These are phyloP conservation scores for Hirtodrosophila cameraria DNA, from an alignment of 2,888 invertebrate species.

Conservation along the genomic window DNA sequence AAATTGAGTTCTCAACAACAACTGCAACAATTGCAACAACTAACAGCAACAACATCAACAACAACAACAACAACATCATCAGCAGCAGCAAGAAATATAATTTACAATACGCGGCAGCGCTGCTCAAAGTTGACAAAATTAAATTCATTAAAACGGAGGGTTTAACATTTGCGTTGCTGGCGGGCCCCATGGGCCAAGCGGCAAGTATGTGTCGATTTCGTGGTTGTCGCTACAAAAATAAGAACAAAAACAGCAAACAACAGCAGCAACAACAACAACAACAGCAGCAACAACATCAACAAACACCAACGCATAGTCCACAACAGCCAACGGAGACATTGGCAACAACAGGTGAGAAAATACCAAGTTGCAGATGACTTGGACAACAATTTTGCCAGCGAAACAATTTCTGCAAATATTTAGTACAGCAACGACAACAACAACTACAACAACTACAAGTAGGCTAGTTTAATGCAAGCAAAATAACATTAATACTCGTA, in stretches of 20 bases:
- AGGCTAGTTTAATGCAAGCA: slow-evolving; percentile 9
- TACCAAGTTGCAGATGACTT: slow-evolving; percentile 21
- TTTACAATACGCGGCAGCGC: slow-evolving; percentile 60
- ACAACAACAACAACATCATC: no score
- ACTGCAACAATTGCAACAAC: slow-evolving; percentile 23
- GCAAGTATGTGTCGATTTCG: slow-evolving; percentile 93
- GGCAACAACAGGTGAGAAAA: slow-evolving; percentile 65
- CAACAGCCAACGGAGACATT: slow-evolving; percentile 38
- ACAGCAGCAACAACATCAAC: slow-evolving; percentile 42
- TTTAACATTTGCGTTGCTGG: slow-evolving; percentile 84
- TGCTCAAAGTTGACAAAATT: slow-evolving; percentile 82
- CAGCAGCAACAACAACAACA: slow-evolving; percentile 62
- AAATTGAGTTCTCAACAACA: slow-evolving; percentile 60
- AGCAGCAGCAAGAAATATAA: slow-evolving; percentile 51
- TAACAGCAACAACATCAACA: slow-evolving; percentile 25
- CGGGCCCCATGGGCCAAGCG: slow-evolving; percentile 89
- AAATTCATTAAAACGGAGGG: slow-evolving; percentile 84
- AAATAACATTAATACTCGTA: not conserved
- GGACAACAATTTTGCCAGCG: slow-evolving; percentile 6
- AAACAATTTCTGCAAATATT: slow-evolving; percentile 43
- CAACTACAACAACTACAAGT: not conserved
- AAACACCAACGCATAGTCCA: slow-evolving; percentile 50
- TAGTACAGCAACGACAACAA: slow-evolving; percentile 22
- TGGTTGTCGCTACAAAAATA: slow-evolving; percentile 91
- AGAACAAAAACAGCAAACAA: slow-evolving; percentile 84